These are phyloP conservation scores for Sebastes oblongus DNA, from an alignment of 2,797 vertebrate genomes.

Conservation along the genomic window DNA sequence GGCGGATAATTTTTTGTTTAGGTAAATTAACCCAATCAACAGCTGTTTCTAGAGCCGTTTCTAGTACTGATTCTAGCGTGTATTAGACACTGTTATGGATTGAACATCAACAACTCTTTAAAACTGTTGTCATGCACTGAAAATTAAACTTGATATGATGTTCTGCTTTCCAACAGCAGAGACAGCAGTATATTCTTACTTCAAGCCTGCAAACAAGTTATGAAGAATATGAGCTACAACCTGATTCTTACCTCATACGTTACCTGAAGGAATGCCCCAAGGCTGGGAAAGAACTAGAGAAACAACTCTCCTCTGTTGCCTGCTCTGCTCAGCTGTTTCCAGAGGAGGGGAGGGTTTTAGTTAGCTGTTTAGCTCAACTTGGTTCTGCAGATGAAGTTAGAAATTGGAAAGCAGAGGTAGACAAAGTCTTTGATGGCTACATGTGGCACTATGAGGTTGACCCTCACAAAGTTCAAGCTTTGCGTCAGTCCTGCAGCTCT, in stretches of 20 bases:
- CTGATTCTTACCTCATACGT: conserved; percentile 24
- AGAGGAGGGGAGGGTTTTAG: conserved; percentile 33
- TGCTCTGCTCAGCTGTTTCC: conserved; percentile 47
- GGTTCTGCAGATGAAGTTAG: neutral
- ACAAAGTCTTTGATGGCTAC: conserved; percentile 47
- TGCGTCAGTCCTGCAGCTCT: conserved; percentile 30
- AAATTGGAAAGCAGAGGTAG: conserved; percentile 42
- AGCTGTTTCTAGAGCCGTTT: too few relatives aligned
- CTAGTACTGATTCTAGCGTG: too few relatives aligned
- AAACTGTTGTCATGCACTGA: neutral
- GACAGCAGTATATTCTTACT: neutral
- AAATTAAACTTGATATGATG: neutral
- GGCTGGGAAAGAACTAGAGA: conserved; percentile 19
- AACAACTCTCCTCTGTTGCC: conserved; percentile 14
- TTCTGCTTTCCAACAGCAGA: conserved; percentile 18
- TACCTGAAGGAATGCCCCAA: conserved; percentile 45
- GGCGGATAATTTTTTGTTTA: too few relatives aligned
- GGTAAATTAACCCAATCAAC: too few relatives aligned
- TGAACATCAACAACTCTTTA: neutral
- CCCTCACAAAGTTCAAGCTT: conserved; percentile 36
- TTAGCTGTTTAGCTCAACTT: neutral
- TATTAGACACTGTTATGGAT: neutral
- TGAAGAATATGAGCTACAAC: conserved; percentile 20
- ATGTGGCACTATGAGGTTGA: conserved; percentile 51
- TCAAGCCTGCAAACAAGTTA: neutral